Conservation (phyloP, 2,888 invertebrate genomes). For the Volucella zonaria region DNA sequence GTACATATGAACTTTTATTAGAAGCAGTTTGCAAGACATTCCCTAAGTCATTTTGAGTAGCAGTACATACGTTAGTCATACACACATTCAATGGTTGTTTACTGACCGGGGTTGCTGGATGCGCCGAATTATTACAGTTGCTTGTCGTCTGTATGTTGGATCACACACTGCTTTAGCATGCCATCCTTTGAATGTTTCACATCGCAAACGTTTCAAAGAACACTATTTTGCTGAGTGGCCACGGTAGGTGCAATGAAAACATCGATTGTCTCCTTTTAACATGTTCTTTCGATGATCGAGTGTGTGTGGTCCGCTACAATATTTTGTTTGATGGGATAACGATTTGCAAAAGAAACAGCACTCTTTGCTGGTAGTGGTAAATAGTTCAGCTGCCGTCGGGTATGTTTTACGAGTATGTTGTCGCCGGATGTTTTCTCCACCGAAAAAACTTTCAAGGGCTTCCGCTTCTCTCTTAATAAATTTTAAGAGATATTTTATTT, state of each 20-base stretch:
- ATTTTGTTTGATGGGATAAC: no score
- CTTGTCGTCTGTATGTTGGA: conserved; percentile 17
- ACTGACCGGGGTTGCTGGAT: not conserved
- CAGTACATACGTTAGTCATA: not conserved
- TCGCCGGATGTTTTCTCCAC: no score
- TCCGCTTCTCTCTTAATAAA: no score
- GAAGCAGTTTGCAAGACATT: conserved; percentile 21
- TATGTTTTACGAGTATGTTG: no score
- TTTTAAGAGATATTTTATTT: no score
- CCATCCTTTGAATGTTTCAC: not conserved
- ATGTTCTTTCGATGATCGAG: no score
- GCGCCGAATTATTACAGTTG: not conserved
- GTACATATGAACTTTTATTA: conserved; percentile 11
- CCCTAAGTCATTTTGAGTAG: not conserved
- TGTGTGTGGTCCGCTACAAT: no score
- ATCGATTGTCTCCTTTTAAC: no score
- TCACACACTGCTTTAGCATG: conserved; percentile 17
- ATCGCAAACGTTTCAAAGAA: conserved; percentile 1
- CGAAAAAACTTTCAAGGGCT: not conserved
- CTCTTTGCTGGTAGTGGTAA: no score
- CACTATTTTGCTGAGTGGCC: conserved; percentile 21
- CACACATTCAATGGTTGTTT: not conserved
- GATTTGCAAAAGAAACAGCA: no score
- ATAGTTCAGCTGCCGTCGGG: no score
- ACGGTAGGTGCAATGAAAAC: conserved; percentile 15